phyloP scores from a whole-genome alignment of 2,888 invertebrate species.

The Baccha elongata region DNA sequence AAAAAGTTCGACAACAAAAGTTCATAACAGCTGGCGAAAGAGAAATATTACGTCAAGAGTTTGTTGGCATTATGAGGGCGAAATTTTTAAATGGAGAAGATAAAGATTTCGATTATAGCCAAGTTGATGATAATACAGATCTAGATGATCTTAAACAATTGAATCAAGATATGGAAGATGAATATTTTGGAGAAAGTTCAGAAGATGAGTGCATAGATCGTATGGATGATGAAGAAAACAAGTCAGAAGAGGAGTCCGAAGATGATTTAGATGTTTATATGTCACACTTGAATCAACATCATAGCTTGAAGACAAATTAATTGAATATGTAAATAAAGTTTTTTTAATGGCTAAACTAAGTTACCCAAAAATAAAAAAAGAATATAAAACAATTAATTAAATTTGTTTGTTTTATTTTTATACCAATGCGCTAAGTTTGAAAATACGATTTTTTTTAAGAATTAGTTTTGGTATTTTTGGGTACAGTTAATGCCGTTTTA shows the following conservation, averaged over 20 bases:
- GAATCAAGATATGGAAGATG: constrained; percentile 93
- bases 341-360: too few species aligned
- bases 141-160: constrained; percentile 90
- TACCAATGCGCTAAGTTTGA: too few species aligned
- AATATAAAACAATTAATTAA: too few species aligned
- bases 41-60: constrained; percentile 89
- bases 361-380: too few species aligned
- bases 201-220: constrained; percentile 84
- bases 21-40: constrained; percentile 85
- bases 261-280: constrained; percentile 90
- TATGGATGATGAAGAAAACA: constrained; percentile 44
- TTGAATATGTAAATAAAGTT: neutral
- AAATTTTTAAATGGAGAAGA: constrained; percentile 93
- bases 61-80: constrained; percentile 92
- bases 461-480: too few species aligned
- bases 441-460: too few species aligned
- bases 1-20: constrained; percentile 72
- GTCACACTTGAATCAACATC: constrained; percentile 83
- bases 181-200: constrained; percentile 93
- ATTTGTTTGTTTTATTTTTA: too few species aligned
- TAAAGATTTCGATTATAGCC: constrained; percentile 90
- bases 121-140: constrained; percentile 90
- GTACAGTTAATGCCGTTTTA: too few species aligned
- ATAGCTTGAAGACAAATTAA: constrained; percentile 75
- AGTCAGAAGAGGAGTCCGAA: constrained; percentile 78